A percentile compares a stretch with the other conserved stretches of the same genome.
Conservation (phyloP, 2,888 invertebrate genomes). For the Nephrotoma appendiculata region DNA sequence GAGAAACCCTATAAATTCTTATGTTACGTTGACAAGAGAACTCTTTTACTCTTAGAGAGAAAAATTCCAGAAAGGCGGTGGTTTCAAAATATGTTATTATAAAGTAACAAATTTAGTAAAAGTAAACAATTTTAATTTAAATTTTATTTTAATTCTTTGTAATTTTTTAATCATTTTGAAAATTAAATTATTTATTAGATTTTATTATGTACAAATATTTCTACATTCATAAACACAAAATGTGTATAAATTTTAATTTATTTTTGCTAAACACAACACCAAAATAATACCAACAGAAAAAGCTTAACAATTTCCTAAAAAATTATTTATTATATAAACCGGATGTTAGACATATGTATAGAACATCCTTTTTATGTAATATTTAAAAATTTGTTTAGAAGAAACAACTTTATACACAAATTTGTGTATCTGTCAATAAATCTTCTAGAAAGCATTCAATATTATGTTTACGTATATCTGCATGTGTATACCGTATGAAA, state of each 20-base stretch:
- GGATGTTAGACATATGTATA: not conserved
- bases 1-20: too few species aligned
- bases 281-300: not conserved
- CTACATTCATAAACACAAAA: not conserved
- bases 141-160: too few species aligned
- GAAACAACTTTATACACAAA: not conserved
- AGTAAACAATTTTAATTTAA: too few species aligned
- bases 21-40: too few species aligned
- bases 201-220: not conserved
- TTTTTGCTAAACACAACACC: not conserved
- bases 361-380: not conserved
- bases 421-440: not conserved
- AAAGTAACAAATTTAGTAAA: too few species aligned
- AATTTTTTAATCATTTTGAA: not conserved
- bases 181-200: not conserved
- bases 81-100: too few species aligned
- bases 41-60: too few species aligned
- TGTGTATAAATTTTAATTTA: not conserved
- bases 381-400: not conserved
- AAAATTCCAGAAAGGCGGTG: too few species aligned
- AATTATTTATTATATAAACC: not conserved
- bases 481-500: not conserved
- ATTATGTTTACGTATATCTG: too few species aligned
- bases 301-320: not conserved
- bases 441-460: not conserved